A percentile compares a stretch with the other conserved stretches of the same genome.
Evolutionary conservation across 2,113 vertebrate genomes (phyloP).

Genomic region (Nettapus auritus): DNA sequence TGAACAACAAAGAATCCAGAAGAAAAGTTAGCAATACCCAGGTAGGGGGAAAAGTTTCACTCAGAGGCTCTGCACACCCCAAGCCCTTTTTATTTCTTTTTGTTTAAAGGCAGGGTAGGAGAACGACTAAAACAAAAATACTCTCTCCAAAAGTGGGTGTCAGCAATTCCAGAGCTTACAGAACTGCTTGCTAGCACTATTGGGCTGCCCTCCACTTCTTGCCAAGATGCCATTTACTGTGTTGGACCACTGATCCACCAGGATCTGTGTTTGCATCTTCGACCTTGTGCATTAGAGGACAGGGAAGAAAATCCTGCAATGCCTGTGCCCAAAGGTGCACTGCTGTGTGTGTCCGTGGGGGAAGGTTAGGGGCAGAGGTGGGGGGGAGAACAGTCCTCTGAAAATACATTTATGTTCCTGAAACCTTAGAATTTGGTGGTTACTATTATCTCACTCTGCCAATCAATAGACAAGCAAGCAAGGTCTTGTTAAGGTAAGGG

Average conservation of each 20-base stretch:
- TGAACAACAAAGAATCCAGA: not conserved
- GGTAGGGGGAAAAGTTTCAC: not conserved
- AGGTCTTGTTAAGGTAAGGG: not conserved
- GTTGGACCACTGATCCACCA: not conserved
- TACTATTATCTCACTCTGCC: not conserved
- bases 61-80: accelerated
- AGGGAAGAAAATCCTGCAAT: not conserved
- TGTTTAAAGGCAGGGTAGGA: not conserved
- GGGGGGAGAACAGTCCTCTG: not conserved
- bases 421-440: not conserved
- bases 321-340: not conserved
- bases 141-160: not conserved
- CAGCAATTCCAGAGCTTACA: not conserved
- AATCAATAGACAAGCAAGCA: not conserved
- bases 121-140: no score
- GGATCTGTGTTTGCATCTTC: not conserved
- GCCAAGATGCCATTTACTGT: not conserved
- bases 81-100: not conserved
- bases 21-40: not conserved
- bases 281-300: not conserved
- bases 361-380: not conserved
- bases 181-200: not conserved
- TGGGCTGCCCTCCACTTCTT: not conserved
- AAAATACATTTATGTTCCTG: not conserved
- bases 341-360: not conserved